Conservation (phyloP, 1,140 invertebrate species). For the Hyles euphorbiae region DNA sequence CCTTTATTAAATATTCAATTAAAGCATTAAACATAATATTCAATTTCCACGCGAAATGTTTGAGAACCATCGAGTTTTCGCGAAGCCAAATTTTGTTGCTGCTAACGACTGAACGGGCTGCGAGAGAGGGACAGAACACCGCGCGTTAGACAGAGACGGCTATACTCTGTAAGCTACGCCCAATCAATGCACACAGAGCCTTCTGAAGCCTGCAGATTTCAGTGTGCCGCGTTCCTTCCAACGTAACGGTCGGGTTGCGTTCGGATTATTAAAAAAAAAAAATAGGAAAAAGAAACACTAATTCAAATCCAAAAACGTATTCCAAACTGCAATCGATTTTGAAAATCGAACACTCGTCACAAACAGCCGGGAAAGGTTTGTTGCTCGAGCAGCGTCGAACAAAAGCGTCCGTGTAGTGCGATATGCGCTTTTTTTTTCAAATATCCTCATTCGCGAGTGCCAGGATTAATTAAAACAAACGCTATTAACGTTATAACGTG, state of each 20-base stretch:
- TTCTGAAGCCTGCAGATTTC: constrained; percentile 52
- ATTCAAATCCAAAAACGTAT: background rate
- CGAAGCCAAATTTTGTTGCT: constrained; percentile 59
- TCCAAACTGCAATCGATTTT: background rate
- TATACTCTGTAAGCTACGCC: constrained; percentile 44
- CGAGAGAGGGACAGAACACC: constrained; percentile 27
- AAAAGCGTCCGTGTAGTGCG: constrained; percentile 3
- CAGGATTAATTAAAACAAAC: background rate
- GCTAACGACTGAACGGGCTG: constrained; percentile 34
- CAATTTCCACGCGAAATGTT: constrained; percentile 25
- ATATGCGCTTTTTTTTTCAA: constrained; percentile 3
- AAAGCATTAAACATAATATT: constrained; percentile 8
- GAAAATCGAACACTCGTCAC: background rate
- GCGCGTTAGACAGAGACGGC: constrained; percentile 34
- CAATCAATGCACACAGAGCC: constrained; percentile 64
- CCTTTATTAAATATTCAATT: no score
- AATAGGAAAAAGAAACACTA: constrained; percentile 6
- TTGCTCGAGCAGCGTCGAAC: constrained; percentile 1
- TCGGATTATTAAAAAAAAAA: constrained; percentile 1
- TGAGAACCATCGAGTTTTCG: constrained; percentile 43
- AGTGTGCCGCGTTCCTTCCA: constrained; percentile 45
- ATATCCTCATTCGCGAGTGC: background rate
- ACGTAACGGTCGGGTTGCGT: constrained; percentile 27
- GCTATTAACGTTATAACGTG: background rate
- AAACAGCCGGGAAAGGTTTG: no score